phyloP scores from a whole-genome alignment of 2,797 vertebrate species.

The Aphelocoma californica region DNA sequence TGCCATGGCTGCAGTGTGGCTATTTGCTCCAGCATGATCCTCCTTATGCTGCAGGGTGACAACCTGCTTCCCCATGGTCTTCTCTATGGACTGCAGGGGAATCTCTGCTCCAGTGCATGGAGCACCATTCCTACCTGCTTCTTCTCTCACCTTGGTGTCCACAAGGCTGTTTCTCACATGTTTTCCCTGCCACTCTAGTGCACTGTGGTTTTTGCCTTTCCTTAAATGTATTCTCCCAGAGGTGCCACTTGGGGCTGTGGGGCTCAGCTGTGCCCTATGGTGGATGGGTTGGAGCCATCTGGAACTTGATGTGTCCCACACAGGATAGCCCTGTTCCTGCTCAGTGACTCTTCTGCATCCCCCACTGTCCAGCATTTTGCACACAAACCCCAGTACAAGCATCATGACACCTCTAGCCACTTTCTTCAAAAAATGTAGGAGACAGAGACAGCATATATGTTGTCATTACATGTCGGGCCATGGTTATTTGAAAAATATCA shows the following conservation, averaged over 20 bases:
- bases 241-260: accelerated
- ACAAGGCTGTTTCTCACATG: not conserved
- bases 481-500: not conserved
- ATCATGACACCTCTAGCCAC: not conserved
- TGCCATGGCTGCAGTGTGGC: not conserved
- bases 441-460: not conserved
- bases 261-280: not conserved
- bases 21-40: not conserved
- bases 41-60: not conserved
- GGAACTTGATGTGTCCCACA: not conserved
- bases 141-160: not conserved
- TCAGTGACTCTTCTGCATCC: not conserved
- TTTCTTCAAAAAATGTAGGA: not conserved
- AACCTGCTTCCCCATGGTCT: not conserved
- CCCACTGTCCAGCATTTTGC: not conserved
- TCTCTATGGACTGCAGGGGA: not conserved
- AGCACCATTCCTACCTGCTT: not conserved
- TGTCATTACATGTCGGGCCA: not conserved
- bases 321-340: not conserved
- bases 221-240: not conserved
- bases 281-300: not conserved
- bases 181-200: not conserved
- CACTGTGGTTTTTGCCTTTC: not conserved
- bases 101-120: not conserved
- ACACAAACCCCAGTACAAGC: not conserved